Conservation (phyloP, 2,113 vertebrate genomes). For the Gallinago undulata region DNA sequence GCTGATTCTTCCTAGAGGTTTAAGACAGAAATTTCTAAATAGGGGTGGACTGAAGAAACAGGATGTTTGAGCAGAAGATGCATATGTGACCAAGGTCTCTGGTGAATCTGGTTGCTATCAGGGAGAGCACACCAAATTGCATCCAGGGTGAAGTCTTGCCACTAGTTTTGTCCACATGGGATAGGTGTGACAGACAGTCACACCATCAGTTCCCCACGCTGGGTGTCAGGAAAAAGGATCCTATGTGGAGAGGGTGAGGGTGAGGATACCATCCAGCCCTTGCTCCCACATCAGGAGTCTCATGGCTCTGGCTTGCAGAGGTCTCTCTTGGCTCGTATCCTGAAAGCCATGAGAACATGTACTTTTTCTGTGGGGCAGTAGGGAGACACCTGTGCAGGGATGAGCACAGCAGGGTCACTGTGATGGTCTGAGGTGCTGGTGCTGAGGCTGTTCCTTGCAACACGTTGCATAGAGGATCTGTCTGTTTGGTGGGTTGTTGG, state of each 20-base stretch:
- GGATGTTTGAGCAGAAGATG: not conserved
- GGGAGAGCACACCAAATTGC: not conserved
- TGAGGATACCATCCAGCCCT: rapidly evolving
- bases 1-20: not conserved
- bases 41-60: not conserved
- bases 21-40: not conserved
- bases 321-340: not conserved
- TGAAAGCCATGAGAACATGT: not conserved
- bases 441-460: not conserved
- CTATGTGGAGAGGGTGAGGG: rapidly evolving
- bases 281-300: rapidly evolving
- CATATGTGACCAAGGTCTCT: not conserved
- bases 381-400: not conserved
- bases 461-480: not conserved
- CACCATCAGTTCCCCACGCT: rapidly evolving
- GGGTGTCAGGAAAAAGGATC: not conserved
- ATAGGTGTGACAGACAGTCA: not conserved
- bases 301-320: not conserved
- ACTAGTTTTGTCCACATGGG: not conserved
- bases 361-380: not conserved
- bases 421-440: not conserved
- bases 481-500: not conserved
- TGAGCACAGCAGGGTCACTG: not conserved
- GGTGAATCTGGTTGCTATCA: not conserved
- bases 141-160: not conserved